Base-by-base conservation (phyloP, 2,113 vertebrate species). In the Cariama cristata region DNA sequence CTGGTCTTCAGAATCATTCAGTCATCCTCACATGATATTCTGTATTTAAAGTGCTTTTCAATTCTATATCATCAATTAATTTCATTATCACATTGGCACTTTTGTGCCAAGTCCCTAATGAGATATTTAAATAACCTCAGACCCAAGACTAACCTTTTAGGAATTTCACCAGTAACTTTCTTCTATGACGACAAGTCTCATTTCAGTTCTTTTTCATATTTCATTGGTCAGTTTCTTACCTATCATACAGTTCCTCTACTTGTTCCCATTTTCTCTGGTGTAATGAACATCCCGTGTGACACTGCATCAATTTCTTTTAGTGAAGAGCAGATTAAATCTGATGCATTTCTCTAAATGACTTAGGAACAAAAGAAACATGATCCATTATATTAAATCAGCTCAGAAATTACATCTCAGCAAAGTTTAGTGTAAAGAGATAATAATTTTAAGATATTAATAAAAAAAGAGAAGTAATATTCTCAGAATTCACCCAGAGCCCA, bases 361-460 rank as follows among this genome's bases (percentile, higher is more conserved):
- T 90, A 90, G 62, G 71, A 94, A 86, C 71, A 95, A 94, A 80
- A n/a, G 53, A 91, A 93, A 88, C 62, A 50, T 66, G 38, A 80
- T 66, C 45, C 14, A 50, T 94, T 90, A 26, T 92, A 93, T 90
- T 79, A 90, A 75, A 88, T 86, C 58, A 68, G 56, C 71, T 83
- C 33, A 83, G 59, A 83, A 95, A 92, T 84, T 84, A 53, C 44
- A 88, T 81, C 40, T 93, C 53, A 45, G 21, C 50, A 67, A 95
- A 92, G 44, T 86, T 90, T 81, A 47, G 26, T 42, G 18, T 47
- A 71, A 30, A 90, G 68, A 91, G 32, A 94, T 53, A 88, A 67
- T 86, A 71, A 86, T 86, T 88, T 88, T 40, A 80, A 84, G 44
- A 84, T 75, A 90, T 71, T 81, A 47, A 88, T 92, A 20, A 88